phyloP scores from a whole-genome alignment of 2,888 invertebrate species.

The Machimus atricapillus region DNA sequence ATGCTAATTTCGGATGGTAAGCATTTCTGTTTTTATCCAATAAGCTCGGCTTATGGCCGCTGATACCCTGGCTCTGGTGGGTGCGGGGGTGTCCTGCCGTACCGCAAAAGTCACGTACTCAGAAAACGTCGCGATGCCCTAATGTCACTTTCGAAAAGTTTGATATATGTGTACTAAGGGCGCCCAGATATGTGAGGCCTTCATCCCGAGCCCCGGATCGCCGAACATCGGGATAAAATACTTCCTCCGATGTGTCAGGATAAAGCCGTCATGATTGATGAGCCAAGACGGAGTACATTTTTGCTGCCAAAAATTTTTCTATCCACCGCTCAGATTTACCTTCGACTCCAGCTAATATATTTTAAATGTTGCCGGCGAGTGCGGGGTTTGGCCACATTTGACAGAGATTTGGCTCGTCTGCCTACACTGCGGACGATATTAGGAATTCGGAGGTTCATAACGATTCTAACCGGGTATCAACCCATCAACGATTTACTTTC shows the following conservation, averaged over 20 bases:
- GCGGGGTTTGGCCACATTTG: background rate
- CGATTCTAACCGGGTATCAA: background rate
- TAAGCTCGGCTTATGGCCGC: conserved; percentile 39
- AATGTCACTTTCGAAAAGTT: conserved; percentile 32
- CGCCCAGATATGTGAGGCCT: conserved; percentile 17
- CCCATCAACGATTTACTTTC: background rate
- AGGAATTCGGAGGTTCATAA: background rate
- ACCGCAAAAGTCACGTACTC: conserved; percentile 38
- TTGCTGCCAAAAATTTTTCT: background rate
- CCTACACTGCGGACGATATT: background rate
- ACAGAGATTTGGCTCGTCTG: background rate
- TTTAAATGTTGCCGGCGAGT: conserved; percentile 11
- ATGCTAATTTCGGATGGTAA: conserved; percentile 45
- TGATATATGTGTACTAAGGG: conserved; percentile 5
- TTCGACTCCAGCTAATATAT: conserved; percentile 14
- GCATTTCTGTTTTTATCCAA: conserved; percentile 44
- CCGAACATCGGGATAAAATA: background rate
- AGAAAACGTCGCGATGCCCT: conserved; percentile 24
- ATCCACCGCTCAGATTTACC: background rate
- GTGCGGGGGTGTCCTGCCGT: background rate
- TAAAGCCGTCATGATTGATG: conserved; percentile 45
- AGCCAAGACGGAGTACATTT: conserved; percentile 9
- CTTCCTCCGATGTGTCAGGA: conserved; percentile 30
- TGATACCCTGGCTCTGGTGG: background rate
- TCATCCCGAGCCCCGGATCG: background rate